Base-by-base conservation (phyloP, 2,113 vertebrate species). In the Ageneiosus marmoratus region DNA sequence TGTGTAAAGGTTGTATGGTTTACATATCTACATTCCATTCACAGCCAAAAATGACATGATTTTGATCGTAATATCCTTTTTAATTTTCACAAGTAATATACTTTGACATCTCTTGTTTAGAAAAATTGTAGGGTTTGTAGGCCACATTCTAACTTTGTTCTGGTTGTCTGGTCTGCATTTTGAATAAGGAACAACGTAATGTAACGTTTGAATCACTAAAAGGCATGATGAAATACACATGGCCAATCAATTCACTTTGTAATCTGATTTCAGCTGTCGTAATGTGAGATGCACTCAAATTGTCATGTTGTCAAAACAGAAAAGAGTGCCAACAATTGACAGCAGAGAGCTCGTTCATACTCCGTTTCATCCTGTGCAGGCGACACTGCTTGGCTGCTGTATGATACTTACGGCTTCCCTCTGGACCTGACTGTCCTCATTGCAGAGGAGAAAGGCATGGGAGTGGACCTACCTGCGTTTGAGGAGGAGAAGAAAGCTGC, bases 351-450 rank as follows among this genome's bases (percentile, higher is more conserved):
- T 6, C 0, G 22, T 56, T 20, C 27, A 46, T 74, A 24, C 11
- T 69, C 18, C 41, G 10, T 76, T 37, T 83, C 6, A 15, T 69
- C 63, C 73, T 78, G 24, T 70, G 3, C 37, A 99, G 98, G 98
- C 24, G 97, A 99, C 84, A 99, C 98, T 0, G 97, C 97, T 5
- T 99, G 98, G 98, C 91, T 99, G 77, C 87, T 99, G 22, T 99
- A 99, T 0, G 98, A 99, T 92, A 99, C 97, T 0, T 98, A 99
- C 0, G 98, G 97, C 1, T 99, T 99, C 90, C 98, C 97, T 7
- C 95, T 95, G 87, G 98, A 99, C 91, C 96, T 99, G 85, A 99
- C 97, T 0, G 97, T 95, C 13, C 94, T 99, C 73, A 99, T 99
- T 65, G 98, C 98, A 0, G 98, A 99, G 89, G 98, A 99, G 92